Conservation (phyloP, 2,888 invertebrate genomes). For the Ceriagrion tenellum region DNA sequence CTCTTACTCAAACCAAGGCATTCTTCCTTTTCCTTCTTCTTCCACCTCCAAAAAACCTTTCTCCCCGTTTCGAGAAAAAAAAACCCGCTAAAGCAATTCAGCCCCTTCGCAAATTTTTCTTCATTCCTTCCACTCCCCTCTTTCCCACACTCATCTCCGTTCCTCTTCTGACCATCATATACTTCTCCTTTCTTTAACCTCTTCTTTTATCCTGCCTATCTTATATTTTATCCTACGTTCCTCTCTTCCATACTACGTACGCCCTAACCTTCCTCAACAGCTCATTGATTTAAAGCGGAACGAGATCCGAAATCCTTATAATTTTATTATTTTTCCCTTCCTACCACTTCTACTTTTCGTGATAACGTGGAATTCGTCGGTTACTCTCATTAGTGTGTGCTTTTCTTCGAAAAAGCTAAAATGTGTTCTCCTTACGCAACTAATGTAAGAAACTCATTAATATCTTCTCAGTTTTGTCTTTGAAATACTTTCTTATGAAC, state of each 20-base stretch:
- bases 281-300: too few relatives aligned
- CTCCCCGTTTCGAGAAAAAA: not conserved
- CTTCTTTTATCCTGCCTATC: not conserved
- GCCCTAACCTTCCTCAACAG: too few relatives aligned
- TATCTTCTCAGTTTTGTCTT: too few relatives aligned
- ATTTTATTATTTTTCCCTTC: too few relatives aligned
- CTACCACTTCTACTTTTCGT: too few relatives aligned
- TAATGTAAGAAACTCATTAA: too few relatives aligned
- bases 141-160: not conserved
- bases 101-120: conserved; percentile 23
- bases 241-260: not conserved
- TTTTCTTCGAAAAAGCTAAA: too few relatives aligned
- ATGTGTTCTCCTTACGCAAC: too few relatives aligned
- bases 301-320: too few relatives aligned
- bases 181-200: not conserved
- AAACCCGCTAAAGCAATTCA: not conserved
- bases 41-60: not conserved
- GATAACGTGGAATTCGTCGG: too few relatives aligned
- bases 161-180: not conserved
- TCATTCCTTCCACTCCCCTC: not conserved
- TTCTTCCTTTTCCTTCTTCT: not conserved
- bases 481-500: too few relatives aligned
- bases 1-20: not conserved
- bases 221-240: not conserved
- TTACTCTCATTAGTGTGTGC: too few relatives aligned